These are phyloP conservation scores for Fukomys damarensis DNA, from an alignment of 2,113 vertebrate species.

Conservation along the genomic window DNA sequence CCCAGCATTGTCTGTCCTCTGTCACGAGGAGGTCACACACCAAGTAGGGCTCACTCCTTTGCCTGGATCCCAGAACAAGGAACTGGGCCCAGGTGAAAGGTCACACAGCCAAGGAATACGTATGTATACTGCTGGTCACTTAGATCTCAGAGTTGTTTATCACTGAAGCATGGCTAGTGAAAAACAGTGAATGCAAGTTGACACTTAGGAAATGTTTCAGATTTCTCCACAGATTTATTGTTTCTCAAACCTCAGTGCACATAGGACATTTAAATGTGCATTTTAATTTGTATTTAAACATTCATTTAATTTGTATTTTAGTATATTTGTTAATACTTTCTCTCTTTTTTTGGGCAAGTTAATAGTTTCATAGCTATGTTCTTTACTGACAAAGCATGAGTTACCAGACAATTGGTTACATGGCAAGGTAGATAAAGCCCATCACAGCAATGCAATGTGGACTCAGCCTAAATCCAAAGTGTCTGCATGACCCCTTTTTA, in stretches of 20 bases:
- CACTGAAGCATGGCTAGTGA: neutral
- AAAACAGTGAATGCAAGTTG: neutral
- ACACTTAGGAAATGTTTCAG: neutral
- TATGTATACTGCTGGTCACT: neutral
- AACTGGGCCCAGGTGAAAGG: neutral
- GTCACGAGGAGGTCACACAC: neutral
- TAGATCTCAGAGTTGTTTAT: neutral
- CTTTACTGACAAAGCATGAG: neutral
- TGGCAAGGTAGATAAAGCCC: neutral
- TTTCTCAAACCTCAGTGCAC: conserved; percentile 42
- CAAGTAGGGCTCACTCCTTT: neutral
- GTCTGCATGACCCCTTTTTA: neutral
- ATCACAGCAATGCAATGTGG: neutral
- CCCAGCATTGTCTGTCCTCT: neutral
- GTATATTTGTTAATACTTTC: neutral
- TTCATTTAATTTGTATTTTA: neutral
- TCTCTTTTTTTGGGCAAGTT: neutral
- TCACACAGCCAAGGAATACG: neutral
- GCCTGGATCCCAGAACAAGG: neutral
- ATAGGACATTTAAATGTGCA: conserved; percentile 12
- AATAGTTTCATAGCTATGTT: neutral
- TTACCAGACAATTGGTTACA: neutral
- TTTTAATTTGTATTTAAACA: neutral
- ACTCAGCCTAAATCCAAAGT: neutral
- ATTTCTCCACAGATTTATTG: neutral